Evolutionary conservation across 1,140 invertebrate genomes (phyloP).

Genomic region (Maconellicoccus hirsutus): DNA sequence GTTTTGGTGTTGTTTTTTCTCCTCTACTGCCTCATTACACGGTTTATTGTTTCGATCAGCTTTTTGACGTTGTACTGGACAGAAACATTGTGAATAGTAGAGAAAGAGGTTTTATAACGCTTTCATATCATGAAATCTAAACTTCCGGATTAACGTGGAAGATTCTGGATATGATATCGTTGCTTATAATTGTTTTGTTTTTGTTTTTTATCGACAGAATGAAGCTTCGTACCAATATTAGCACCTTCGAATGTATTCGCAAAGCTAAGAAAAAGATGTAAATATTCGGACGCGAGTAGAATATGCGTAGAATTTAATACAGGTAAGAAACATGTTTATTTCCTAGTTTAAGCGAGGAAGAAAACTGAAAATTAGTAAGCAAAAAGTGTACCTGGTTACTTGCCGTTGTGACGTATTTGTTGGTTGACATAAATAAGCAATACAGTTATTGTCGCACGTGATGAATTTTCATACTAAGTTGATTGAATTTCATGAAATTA

Average conservation of each 20-base stretch:
- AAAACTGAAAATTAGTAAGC: not conserved
- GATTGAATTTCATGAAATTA: too few relatives aligned
- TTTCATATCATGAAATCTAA: not conserved
- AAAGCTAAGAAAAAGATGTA: not conserved
- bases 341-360: too few relatives aligned
- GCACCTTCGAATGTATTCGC: not conserved
- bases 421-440: not conserved
- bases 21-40: not conserved
- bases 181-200: not conserved
- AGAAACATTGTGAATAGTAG: not conserved
- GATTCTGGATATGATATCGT: not conserved
- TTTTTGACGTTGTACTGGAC: not conserved
- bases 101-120: not conserved
- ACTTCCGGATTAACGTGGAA: not conserved
- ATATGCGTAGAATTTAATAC: not conserved
- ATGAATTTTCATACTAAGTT: not conserved
- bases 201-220: not conserved
- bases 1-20: not conserved
- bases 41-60: not conserved
- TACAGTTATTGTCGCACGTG: not conserved
- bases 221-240: not conserved
- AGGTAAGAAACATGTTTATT: not conserved
- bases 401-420: not conserved
- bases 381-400: not conserved
- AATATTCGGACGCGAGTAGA: not conserved